Base-by-base conservation (phyloP, 2,888 invertebrate species). In the Vanessa cardui region DNA sequence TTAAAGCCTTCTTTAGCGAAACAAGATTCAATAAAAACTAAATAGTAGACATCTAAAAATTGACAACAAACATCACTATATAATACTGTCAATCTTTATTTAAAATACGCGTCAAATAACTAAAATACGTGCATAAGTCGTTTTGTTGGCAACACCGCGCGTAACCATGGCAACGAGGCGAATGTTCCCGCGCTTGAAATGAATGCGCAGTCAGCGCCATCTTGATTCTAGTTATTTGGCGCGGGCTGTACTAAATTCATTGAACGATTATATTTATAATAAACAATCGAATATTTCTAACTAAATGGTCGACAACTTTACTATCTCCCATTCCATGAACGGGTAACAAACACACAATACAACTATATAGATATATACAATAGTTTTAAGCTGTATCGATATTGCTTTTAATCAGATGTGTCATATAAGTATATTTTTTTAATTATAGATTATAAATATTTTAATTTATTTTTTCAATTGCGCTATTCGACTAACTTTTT, bases 301-400 rank as follows among this genome's bases (percentile, higher is more conserved):
- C 76, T 76, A 77, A 75, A 73, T 77, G 72, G 74, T 76, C 72
- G 71, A 71, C 72, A 74, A 75, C 61, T 71, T 72, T 45, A 63
- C 73, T 79, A 80, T 76, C 70, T 71, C 79, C 82, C 78, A 81
- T 83, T 83, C 80, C 81, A 77, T 71, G 82, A 83, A 82, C 80
- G 80, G 75, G 77, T 74, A 77, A 69, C 71, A 72, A 72, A 68
- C 72, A 74, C 68, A 69, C 72, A 69, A 64, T 72, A 71, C 64
- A 64, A 69, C 72, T 76, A 75, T 66, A 72, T 78, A 39, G 39
- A 39, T 39, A 74, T 72, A 69, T 74, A 72, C 73, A 76, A 60
- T 50, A 54, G 52, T 31, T 82, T 79, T 82, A 88, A 89, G 90
- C 90, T 85, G 86, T 80, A 72, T 81, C 68, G 39, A 80, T 90